phyloP scores from a whole-genome alignment of 1,140 invertebrate species.

The Trachelipus rathkii region DNA sequence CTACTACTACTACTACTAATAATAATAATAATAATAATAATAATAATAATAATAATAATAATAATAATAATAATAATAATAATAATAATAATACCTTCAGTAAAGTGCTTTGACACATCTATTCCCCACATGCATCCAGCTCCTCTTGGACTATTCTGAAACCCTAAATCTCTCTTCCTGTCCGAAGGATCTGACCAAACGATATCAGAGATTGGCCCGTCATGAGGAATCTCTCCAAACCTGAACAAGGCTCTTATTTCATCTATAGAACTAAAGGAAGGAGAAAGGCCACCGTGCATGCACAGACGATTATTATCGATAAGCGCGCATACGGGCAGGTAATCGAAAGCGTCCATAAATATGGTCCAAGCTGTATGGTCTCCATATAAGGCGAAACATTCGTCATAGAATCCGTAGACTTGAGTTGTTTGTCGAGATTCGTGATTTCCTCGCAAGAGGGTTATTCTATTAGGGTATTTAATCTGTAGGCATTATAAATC shows the following conservation, averaged over 20 bases:
- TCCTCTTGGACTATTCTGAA: conserved; percentile 18
- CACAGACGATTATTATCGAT: conserved; percentile 43
- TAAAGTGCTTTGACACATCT: conserved; percentile 25
- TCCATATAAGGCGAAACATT: conserved; percentile 49
- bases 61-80: background rate
- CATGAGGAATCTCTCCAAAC: conserved; percentile 48
- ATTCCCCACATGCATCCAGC: conserved; percentile 27
- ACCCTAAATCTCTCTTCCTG: conserved; percentile 12
- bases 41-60: no score
- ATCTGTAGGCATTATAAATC: conserved; percentile 23
- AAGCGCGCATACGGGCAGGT: conserved; percentile 42
- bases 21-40: no score
- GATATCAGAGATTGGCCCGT: conserved; percentile 45
- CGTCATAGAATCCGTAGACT: conserved; percentile 52
- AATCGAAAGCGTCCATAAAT: conserved; percentile 38
- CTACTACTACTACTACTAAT: no score
- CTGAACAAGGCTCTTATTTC: conserved; percentile 46
- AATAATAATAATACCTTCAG: conserved; percentile 6
- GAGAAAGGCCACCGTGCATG: conserved; percentile 39
- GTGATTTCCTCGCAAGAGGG: conserved; percentile 46
- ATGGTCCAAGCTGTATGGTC: conserved; percentile 48
- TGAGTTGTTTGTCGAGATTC: conserved; percentile 37
- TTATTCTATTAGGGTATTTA: conserved; percentile 30
- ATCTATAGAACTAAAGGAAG: conserved; percentile 37
- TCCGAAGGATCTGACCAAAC: conserved; percentile 45